Base-by-base conservation (phyloP, 2,797 vertebrate species). In the Spinibarbus caldwelli region DNA sequence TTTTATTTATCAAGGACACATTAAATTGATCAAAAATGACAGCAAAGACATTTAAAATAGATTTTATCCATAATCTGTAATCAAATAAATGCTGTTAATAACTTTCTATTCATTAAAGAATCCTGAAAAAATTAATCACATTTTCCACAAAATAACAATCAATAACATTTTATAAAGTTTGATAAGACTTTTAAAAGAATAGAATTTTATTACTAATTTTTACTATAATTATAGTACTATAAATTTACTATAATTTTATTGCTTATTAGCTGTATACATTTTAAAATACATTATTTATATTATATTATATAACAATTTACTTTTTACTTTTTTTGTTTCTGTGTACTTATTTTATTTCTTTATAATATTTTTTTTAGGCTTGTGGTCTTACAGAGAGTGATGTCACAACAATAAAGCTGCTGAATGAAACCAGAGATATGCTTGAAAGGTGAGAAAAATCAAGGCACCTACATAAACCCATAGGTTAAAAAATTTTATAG, bases 361-460 rank as follows among this genome's bases (percentile, higher is more conserved):
- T n/a, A n/a, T n/a, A n/a, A n/a, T 77, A 31, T 23, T 11, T 31
- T 4, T 23, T 7, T 49, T 10, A 99, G 98, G 98, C 97, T 6
- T 97, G 93, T 86, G 97, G 97, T 54, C 93, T 99, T 89, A 97
- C 97, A 6, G 95, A 97, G 82, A 94, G 94, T 86, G 97, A 99
- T 4, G 84, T 95, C 6, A 94, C 95, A 85, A 99, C 98, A 59
- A 96, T 99, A 93, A 96, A 96, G 86, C 94, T 99, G 86, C 90
- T 99, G 66, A 97, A 97, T 89, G 98, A 99, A 95, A 99, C 98
- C 26, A 96, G 98, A 93, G 98, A 99, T 92, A 97, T 99, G 97
- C 90, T 99, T 88, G 98, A 99, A 94, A 99, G 97, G 98, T 99
- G 93, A 47, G 78, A 19, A n/a, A 45, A 41, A 64, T 78, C 36